These are phyloP conservation scores for Drosophila carrolli DNA, from an alignment of 1,140 invertebrate genomes.

Conservation along the genomic window DNA sequence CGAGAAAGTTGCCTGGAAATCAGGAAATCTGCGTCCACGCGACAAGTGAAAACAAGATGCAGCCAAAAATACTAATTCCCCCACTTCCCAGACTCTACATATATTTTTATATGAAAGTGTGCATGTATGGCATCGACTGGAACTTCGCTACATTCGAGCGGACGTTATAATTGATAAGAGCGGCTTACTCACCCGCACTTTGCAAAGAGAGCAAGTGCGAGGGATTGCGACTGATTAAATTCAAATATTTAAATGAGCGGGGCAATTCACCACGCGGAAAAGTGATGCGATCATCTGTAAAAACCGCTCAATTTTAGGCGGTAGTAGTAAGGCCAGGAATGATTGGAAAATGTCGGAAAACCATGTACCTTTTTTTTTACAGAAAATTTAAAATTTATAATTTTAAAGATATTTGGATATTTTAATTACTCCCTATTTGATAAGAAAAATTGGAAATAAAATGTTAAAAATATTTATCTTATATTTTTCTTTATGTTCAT, in stretches of 20 bases:
- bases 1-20: slow-evolving; percentile 57
- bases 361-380: neutral
- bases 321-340: neutral
- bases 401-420: too few species aligned
- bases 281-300: slow-evolving; percentile 2
- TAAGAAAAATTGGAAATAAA: too few species aligned
- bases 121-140: slow-evolving; percentile 41
- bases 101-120: neutral
- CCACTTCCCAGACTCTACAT: slow-evolving; percentile 10
- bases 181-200: slow-evolving; percentile 35
- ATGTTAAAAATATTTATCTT: too few species aligned
- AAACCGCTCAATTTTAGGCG: neutral
- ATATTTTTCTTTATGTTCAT: too few species aligned
- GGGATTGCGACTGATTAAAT: slow-evolving; percentile 29
- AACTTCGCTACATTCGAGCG: slow-evolving; percentile 10
- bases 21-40: slow-evolving; percentile 46
- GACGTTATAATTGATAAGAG: slow-evolving; percentile 45
- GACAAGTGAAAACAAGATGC: slow-evolving; percentile 60
- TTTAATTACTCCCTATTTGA: too few species aligned
- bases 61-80: slow-evolving; percentile 46
- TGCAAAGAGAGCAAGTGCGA: slow-evolving; percentile 2
- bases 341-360: neutral
- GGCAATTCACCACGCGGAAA: neutral
- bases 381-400: too few species aligned
- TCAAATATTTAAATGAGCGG: slow-evolving; percentile 30